A percentile compares a stretch with the other conserved stretches of the same genome.
These are phyloP conservation scores for Drosophila tani DNA, from an alignment of 1,140 invertebrate species.

Conservation along the genomic window DNA sequence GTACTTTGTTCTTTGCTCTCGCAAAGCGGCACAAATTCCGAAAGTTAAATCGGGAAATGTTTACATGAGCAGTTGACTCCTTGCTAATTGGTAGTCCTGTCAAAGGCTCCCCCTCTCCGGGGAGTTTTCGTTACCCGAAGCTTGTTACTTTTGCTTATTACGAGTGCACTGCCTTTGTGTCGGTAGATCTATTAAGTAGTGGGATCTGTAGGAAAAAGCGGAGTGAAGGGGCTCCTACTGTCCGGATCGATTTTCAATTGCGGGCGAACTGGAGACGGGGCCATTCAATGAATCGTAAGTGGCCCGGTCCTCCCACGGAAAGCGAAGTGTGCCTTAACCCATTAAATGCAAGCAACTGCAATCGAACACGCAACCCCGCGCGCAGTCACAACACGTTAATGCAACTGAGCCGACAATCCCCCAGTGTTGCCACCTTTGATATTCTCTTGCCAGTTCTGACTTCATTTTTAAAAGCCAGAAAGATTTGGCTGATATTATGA, in stretches of 20 bases:
- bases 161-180: not conserved
- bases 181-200: not conserved
- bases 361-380: constrained; percentile 45
- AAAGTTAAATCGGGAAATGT: constrained; percentile 55
- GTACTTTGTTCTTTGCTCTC: constrained; percentile 48
- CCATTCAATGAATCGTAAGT: constrained; percentile 53
- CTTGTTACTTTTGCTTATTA: constrained; percentile 27
- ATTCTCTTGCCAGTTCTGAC: not conserved
- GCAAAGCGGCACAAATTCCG: constrained; percentile 23
- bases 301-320: constrained; percentile 39
- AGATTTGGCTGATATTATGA: too few relatives aligned
- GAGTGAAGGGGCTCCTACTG: not conserved
- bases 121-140: not conserved
- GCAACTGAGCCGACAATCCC: constrained; percentile 25
- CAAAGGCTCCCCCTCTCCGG: constrained; percentile 10
- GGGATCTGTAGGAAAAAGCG: not conserved
- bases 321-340: constrained; percentile 49
- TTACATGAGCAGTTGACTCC: constrained; percentile 53
- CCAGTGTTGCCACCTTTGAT: constrained; percentile 6
- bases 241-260: constrained; percentile 43
- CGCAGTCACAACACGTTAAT: constrained; percentile 48
- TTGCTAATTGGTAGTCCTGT: constrained; percentile 53
- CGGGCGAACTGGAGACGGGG: constrained; percentile 11
- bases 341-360: constrained; percentile 55
- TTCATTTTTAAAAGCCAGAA: not conserved